phyloP scores from a whole-genome alignment of 2,888 invertebrate species.

The Odontothrips loti region DNA sequence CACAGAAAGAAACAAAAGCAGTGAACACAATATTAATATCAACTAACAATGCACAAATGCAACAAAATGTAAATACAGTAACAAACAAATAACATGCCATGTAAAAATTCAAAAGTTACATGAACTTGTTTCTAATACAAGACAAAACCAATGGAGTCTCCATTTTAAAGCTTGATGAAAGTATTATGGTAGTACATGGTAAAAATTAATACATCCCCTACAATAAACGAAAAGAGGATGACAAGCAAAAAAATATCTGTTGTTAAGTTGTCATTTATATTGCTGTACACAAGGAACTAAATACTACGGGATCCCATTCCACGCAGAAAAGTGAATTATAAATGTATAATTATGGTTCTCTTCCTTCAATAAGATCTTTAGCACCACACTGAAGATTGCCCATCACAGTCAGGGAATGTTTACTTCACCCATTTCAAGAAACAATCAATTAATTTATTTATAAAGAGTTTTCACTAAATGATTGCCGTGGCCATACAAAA shows the following conservation, averaged over 20 bases:
- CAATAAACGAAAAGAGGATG: conserved; percentile 24
- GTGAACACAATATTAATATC: conserved; percentile 11
- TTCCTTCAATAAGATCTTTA: conserved; percentile 11
- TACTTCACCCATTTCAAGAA: neutral
- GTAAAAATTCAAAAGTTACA: neutral
- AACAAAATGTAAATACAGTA: conserved; percentile 28
- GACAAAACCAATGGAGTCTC: conserved; percentile 10
- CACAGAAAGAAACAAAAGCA: too few species aligned
- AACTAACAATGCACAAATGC: conserved; percentile 31
- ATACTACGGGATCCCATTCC: neutral
- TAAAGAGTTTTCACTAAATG: neutral
- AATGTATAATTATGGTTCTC: neutral
- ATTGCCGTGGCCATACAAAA: conserved; percentile 20
- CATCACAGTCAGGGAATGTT: conserved; percentile 24
- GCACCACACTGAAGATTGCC: conserved; percentile 22
- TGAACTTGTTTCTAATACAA: conserved; percentile 30
- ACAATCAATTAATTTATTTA: neutral
- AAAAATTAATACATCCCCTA: conserved; percentile 28
- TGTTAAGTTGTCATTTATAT: conserved; percentile 9
- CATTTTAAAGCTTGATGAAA: conserved; percentile 26
- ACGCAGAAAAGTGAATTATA: conserved; percentile 4
- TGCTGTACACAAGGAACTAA: conserved; percentile 20
- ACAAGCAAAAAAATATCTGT: conserved; percentile 15
- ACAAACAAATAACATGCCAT: neutral
- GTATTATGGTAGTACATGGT: conserved; percentile 3